These are phyloP conservation scores for Chaetodon auriga DNA, from an alignment of 2,113 vertebrate genomes.

Conservation along the genomic window DNA sequence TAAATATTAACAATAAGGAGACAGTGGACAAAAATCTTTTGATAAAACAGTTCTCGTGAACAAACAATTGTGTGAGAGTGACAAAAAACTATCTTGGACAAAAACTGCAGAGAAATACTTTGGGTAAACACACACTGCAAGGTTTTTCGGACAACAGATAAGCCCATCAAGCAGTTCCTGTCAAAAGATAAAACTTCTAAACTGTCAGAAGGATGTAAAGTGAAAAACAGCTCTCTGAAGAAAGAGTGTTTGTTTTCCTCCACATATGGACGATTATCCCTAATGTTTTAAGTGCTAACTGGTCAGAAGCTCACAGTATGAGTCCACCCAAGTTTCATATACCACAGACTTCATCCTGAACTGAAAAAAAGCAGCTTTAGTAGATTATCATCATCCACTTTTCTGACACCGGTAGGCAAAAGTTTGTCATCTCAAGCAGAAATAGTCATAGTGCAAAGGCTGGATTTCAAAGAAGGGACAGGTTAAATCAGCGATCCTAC, in stretches of 20 bases:
- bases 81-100: conserved; percentile 40
- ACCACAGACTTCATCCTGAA: conserved; percentile 38
- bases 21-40: conserved; percentile 62
- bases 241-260: conserved; percentile 2
- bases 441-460: conserved; percentile 38
- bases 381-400: conserved; percentile 32
- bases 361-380: conserved; percentile 56
- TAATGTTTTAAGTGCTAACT: not conserved
- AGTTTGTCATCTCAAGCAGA: conserved; percentile 20
- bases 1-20: conserved; percentile 69
- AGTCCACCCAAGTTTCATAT: conserved; percentile 28
- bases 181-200: conserved; percentile 27
- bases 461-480: conserved; percentile 25
- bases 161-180: conserved; percentile 34
- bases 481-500: not conserved
- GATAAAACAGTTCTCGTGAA: conserved; percentile 60
- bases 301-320: conserved; percentile 25
- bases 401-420: conserved; percentile 19
- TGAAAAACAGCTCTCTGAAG: conserved; percentile 8
- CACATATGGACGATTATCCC: not conserved
- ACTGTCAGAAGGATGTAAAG: conserved; percentile 9
- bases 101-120: conserved; percentile 50
- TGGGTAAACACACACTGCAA: conserved; percentile 49
- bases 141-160: conserved; percentile 3
- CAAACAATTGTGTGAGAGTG: conserved; percentile 51